Evolutionary conservation across 2,113 vertebrate species (phyloP).

Genomic region (Clarias batrachus): DNA sequence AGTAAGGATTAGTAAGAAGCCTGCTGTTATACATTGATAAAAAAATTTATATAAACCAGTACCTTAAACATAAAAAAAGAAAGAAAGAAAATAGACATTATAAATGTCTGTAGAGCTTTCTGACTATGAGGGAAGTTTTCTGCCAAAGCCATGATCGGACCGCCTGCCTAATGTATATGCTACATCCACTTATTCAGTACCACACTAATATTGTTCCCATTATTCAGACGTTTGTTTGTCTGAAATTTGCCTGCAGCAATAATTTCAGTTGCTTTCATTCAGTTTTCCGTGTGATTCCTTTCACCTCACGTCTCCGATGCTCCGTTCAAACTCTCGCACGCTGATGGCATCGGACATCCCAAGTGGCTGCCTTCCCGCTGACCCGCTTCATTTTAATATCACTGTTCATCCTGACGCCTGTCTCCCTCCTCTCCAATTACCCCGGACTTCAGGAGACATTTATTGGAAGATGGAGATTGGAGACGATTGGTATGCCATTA

Average conservation of each 20-base stretch:
- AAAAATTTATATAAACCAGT: too few species aligned
- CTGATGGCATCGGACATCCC: constrained; percentile 33
- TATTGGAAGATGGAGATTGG: constrained; percentile 12
- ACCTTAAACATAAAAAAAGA: too few species aligned
- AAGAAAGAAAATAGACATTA: too few species aligned
- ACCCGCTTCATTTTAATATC: constrained; percentile 33
- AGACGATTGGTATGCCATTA: constrained; percentile 35
- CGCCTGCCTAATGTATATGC: neutral
- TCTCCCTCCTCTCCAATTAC: constrained; percentile 45
- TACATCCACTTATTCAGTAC: neutral
- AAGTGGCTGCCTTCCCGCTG: constrained; percentile 34
- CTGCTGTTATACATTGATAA: neutral
- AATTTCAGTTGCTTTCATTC: neutral
- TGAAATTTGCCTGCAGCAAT: neutral
- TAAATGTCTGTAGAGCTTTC: too few species aligned
- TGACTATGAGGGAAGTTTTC: too few species aligned
- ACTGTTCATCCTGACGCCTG: constrained; percentile 3
- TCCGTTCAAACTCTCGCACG: neutral
- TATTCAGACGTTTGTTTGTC: neutral
- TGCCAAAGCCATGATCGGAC: too few species aligned
- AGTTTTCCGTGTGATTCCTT: neutral
- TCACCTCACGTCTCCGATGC: neutral
- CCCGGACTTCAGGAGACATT: constrained; percentile 35
- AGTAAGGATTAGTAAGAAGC: neutral
- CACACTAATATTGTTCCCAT: neutral